Percentiles rank a stretch among this genome's conserved stretches.
Evolutionary conservation across 2,888 invertebrate species (phyloP).

Genomic region (Morpho achilles): DNA sequence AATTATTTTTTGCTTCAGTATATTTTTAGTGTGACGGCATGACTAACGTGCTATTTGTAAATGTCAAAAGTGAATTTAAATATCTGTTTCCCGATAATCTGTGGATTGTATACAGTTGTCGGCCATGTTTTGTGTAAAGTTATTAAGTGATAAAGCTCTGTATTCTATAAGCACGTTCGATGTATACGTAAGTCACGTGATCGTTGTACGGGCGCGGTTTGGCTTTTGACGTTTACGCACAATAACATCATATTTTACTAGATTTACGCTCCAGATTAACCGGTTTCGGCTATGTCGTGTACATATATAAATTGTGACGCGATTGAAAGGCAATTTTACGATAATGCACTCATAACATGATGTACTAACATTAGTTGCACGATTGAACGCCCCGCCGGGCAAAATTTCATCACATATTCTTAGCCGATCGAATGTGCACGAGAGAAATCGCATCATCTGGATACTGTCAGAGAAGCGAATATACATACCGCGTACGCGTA

Average conservation of each 20-base stretch:
- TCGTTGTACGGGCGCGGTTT: constrained; percentile 35
- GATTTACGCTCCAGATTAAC: constrained; percentile 46
- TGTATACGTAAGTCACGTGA: constrained; percentile 60
- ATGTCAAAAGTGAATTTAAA: constrained; percentile 67
- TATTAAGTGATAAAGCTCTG: constrained; percentile 63
- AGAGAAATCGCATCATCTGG: constrained; percentile 33
- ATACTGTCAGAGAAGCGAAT: constrained; percentile 26
- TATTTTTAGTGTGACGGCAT: constrained; percentile 68
- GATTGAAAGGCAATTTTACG: constrained; percentile 26
- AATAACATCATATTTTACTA: constrained; percentile 34
- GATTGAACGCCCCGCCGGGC: constrained; percentile 20
- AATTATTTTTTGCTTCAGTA: constrained; percentile 69
- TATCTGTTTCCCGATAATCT: constrained; percentile 36
- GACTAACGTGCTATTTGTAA: constrained; percentile 72
- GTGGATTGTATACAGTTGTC: constrained; percentile 30
- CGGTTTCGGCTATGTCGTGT: constrained; percentile 35
- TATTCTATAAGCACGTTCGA: constrained; percentile 62
- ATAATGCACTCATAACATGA: constrained; percentile 14
- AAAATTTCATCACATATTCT: constrained; percentile 28
- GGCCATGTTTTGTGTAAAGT: constrained; percentile 64
- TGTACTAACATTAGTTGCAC: constrained; percentile 13
- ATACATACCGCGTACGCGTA: constrained; percentile 1
- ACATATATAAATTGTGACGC: constrained; percentile 27
- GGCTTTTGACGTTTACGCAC: constrained; percentile 68
- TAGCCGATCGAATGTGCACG: constrained; percentile 24